Evolutionary conservation across 1,140 invertebrate genomes (phyloP).

Genomic region (Drepana arcuata): DNA sequence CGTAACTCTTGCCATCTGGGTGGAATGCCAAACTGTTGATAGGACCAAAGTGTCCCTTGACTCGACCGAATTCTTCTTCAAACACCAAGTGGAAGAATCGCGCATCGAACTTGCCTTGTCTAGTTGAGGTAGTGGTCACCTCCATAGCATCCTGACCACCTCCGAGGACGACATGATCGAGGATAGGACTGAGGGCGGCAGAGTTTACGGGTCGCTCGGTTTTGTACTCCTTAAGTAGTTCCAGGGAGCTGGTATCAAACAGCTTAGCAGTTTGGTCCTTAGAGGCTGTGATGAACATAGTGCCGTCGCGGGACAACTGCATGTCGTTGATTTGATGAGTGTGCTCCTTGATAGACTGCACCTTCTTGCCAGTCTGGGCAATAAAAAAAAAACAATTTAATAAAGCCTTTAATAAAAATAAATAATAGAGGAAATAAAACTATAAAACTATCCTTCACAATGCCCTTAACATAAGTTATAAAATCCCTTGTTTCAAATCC

Average conservation of each 20-base stretch:
- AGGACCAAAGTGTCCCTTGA: constrained; percentile 99
- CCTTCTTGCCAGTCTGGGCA: constrained; percentile 83
- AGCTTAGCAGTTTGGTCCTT: constrained; percentile 95
- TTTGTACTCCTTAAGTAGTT: constrained; percentile 94
- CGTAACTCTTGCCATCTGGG: constrained; percentile 97
- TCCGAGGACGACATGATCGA: constrained; percentile 95
- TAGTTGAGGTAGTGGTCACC: constrained; percentile 96
- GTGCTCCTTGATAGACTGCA: constrained; percentile 86
- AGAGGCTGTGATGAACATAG: constrained; percentile 97
- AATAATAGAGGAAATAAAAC: no score
- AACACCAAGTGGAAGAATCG: constrained; percentile 99
- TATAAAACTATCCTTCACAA: no score
- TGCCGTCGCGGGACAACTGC: constrained; percentile 93
- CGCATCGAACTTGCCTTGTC: constrained; percentile 98
- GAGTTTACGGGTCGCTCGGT: constrained; percentile 98
- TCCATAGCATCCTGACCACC: constrained; percentile 99
- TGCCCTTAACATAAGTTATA: no score
- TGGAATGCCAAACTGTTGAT: constrained; percentile 99
- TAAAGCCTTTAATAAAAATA: no score
- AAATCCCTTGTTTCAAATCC: no score
- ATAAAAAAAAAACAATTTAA: constrained; percentile 20
- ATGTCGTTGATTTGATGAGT: constrained; percentile 94
- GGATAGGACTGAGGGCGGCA: constrained; percentile 93
- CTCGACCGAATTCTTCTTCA: constrained; percentile 98
- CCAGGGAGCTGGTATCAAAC: constrained; percentile 89